phyloP scores from a whole-genome alignment of 2,113 vertebrate species.

The Malurus cyaneus region DNA sequence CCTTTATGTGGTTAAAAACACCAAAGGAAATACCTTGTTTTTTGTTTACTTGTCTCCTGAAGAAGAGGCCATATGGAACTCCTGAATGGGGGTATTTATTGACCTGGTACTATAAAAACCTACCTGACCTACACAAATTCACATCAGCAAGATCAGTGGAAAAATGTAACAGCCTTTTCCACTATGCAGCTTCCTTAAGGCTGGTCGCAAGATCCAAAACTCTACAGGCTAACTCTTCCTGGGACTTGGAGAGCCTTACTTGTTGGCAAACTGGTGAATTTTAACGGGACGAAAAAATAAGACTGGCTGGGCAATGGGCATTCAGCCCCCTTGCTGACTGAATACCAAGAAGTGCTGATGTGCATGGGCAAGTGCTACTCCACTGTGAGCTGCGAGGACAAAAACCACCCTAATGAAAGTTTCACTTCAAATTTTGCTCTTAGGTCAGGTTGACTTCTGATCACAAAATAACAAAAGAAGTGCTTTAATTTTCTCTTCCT shows the following conservation, averaged over 20 bases:
- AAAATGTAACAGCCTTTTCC: not conserved
- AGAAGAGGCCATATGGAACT: not conserved
- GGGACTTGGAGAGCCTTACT: not conserved
- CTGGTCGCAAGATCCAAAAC: not conserved
- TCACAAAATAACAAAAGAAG: not conserved
- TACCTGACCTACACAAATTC: not conserved
- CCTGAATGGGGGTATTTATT: not conserved
- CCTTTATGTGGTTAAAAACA: not conserved
- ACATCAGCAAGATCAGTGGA: not conserved
- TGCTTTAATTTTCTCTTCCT: not conserved
- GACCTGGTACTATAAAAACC: not conserved
- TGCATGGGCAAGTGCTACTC: not conserved
- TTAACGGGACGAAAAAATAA: not conserved
- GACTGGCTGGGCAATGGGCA: not conserved
- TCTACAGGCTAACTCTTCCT: not conserved
- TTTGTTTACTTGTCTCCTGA: not conserved
- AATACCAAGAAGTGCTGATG: not conserved
- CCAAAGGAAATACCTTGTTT: not conserved
- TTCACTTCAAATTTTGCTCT: not conserved
- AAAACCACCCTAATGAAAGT: not conserved
- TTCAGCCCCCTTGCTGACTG: not conserved
- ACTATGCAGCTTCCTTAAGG: not conserved
- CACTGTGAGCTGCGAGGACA: not conserved
- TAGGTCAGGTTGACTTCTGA: not conserved
- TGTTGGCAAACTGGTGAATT: not conserved